These are phyloP conservation scores for Drosophila auraria DNA, from an alignment of 1,140 invertebrate genomes.

Conservation along the genomic window DNA sequence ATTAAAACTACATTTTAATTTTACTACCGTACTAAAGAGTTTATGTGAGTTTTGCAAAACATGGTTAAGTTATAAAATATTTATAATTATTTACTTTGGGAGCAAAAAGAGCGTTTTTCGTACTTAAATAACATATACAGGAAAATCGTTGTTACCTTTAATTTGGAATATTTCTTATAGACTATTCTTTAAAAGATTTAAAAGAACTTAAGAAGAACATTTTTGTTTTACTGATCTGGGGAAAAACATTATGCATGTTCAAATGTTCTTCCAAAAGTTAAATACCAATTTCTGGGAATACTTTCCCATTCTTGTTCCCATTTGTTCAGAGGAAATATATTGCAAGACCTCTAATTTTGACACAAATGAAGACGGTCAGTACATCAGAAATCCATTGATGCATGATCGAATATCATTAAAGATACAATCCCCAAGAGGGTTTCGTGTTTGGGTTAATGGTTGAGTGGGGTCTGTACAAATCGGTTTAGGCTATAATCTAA, in stretches of 20 bases:
- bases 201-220: no score
- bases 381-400: constrained; percentile 33
- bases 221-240: no score
- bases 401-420: constrained; percentile 33
- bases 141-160: no score
- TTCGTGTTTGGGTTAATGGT: constrained; percentile 19
- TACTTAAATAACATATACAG: neutral
- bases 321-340: constrained; percentile 7
- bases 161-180: no score
- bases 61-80: neutral
- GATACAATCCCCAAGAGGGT: constrained; percentile 10
- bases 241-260: no score
- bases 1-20: constrained; percentile 18
- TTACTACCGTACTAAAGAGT: constrained; percentile 1
- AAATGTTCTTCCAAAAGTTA: neutral
- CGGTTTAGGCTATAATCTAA: neutral
- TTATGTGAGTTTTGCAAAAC: constrained; percentile 3
- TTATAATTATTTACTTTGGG: neutral
- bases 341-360: constrained; percentile 20
- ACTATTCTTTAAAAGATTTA: no score
- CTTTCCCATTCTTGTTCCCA: neutral
- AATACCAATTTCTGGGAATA: neutral
- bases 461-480: constrained; percentile 9
- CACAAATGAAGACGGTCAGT: constrained; percentile 20
- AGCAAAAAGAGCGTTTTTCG: no score